Evolutionary conservation across 35 echinoderm and acorn worm species (phyloP).

Genomic region (Patiria miniata): DNA sequence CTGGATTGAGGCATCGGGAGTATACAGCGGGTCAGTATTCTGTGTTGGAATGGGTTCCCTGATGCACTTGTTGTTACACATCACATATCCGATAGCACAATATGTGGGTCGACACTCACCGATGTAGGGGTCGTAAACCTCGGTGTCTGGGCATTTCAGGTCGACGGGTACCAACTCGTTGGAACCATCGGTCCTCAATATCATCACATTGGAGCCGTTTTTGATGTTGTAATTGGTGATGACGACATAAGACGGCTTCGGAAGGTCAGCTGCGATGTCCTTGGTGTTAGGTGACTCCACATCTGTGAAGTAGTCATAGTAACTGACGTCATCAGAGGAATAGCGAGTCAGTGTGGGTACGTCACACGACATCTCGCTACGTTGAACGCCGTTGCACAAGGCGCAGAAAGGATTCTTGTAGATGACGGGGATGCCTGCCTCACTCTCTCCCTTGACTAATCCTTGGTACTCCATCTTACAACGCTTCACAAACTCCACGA

Average conservation of each 20-base stretch:
- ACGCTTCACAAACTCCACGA: background rate
- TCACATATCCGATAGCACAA: constrained; percentile 51
- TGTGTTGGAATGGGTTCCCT: background rate
- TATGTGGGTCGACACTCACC: constrained; percentile 54
- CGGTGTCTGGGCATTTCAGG: constrained; percentile 24
- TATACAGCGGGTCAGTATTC: background rate
- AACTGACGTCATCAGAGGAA: background rate
- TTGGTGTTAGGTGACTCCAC: background rate
- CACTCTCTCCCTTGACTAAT: background rate
- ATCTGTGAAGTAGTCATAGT: constrained; percentile 9
- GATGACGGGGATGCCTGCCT: background rate
- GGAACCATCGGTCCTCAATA: constrained; percentile 14
- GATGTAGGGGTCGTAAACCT: constrained; percentile 67
- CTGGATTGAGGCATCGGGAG: background rate
- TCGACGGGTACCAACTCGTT: constrained; percentile 44
- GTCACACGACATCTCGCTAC: constrained; percentile 9
- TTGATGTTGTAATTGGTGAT: constrained; percentile 65
- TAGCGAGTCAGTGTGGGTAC: constrained; percentile 1
- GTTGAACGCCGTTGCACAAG: constrained; percentile 34
- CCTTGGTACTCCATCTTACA: constrained; percentile 41
- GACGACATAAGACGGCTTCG: constrained; percentile 18
- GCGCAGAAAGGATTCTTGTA: constrained; percentile 54
- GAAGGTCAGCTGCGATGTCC: background rate
- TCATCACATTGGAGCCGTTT: background rate
- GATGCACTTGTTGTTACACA: constrained; percentile 52